Evolutionary conservation across 2,888 invertebrate genomes (phyloP).

Genomic region (Caenorhabditis becei): DNA sequence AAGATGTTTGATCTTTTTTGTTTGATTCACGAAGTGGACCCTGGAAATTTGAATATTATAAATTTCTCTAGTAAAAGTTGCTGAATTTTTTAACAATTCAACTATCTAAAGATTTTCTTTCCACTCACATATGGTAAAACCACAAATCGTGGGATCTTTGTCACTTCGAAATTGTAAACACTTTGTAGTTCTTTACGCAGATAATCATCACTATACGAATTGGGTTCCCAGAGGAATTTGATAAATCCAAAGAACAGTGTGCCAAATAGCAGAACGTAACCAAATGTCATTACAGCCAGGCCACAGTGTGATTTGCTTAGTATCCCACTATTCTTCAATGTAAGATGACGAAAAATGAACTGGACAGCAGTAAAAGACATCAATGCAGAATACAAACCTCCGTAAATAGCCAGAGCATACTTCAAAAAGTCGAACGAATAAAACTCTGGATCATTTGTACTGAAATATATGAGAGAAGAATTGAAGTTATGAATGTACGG

Average conservation of each 20-base stretch:
- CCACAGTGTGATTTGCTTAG: too few species aligned
- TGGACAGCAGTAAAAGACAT: slow-evolving; percentile 4
- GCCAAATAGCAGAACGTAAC: neutral
- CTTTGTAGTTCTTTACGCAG: neutral
- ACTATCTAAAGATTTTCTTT: too few species aligned
- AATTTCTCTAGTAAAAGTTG: too few species aligned
- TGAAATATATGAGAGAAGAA: slow-evolving; percentile 14
- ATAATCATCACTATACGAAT: slow-evolving; percentile 14
- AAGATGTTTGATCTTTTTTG: too few species aligned
- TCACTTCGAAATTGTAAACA: neutral
- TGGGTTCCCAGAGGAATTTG: neutral
- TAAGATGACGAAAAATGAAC: slow-evolving; percentile 11
- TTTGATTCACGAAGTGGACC: too few species aligned
- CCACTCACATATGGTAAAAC: neutral
- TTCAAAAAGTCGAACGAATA: neutral
- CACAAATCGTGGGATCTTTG: neutral
- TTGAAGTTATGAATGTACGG: slow-evolving; percentile 32
- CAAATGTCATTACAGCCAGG: neutral
- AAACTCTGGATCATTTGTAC: neutral
- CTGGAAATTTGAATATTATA: too few species aligned
- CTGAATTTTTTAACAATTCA: too few species aligned
- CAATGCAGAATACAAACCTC: neutral
- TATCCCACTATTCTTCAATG: neutral
- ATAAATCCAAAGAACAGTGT: neutral
- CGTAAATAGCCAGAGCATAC: neutral